Percentiles rank a stretch among this genome's conserved stretches.
Conservation (phyloP, 2,888 invertebrate species). For the Ptilodon capucinus region DNA sequence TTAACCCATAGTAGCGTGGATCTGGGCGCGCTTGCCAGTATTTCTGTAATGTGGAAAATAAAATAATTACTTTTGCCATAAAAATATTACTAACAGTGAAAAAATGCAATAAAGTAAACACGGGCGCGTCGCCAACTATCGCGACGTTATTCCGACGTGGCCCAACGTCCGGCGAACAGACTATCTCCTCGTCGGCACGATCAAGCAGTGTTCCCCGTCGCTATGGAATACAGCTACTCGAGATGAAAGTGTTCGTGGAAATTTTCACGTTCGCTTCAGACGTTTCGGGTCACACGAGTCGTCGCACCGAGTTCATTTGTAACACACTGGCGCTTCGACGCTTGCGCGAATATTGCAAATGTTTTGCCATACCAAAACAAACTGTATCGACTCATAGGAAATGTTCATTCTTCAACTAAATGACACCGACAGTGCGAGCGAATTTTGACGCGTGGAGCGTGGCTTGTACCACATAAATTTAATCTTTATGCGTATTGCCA, state of each 20-base stretch:
- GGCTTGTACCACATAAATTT: too few species aligned
- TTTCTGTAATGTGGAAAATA: constrained; percentile 37
- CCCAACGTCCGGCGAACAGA: constrained; percentile 39
- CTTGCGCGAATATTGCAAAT: too few species aligned
- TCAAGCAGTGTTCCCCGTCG: constrained; percentile 42
- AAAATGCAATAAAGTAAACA: constrained; percentile 62
- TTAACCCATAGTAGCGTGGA: constrained; percentile 17
- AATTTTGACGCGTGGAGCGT: too few species aligned
- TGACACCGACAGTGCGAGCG: too few species aligned
- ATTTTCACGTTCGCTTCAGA: neutral
- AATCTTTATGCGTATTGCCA: too few species aligned
- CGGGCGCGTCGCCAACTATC: constrained; percentile 66
- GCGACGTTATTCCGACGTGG: constrained; percentile 64
- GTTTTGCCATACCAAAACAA: too few species aligned
- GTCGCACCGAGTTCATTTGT: neutral
- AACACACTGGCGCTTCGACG: too few species aligned
- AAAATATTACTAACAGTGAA: constrained; percentile 49
- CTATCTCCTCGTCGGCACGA: constrained; percentile 16
- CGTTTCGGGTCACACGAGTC: neutral
- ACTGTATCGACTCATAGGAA: too few species aligned
- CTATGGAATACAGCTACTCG: constrained; percentile 18
- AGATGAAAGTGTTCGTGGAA: constrained; percentile 8
- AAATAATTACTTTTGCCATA: constrained; percentile 48
- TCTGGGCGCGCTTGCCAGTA: constrained; percentile 23
- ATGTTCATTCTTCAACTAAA: too few species aligned